Percentiles rank a stretch among this genome's conserved stretches.
phyloP scores from a whole-genome alignment of 2,888 invertebrate species.

The Operophtera brumata region DNA sequence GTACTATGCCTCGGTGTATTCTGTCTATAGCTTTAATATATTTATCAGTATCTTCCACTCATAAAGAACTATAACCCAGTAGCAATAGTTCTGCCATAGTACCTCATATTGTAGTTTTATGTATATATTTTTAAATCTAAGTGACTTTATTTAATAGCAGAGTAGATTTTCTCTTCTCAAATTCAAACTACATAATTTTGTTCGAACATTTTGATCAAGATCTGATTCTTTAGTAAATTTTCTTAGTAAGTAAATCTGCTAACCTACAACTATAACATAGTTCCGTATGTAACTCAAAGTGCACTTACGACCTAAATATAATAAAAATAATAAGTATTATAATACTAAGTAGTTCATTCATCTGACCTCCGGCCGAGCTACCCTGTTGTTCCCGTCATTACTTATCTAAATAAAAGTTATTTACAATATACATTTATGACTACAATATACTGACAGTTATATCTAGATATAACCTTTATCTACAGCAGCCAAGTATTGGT shows the following conservation, averaged over 20 bases:
- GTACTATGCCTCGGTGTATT: slow-evolving; percentile 61
- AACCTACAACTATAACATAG: slow-evolving; percentile 61
- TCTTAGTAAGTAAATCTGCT: slow-evolving; percentile 47
- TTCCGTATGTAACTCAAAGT: slow-evolving; percentile 74
- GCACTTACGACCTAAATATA: slow-evolving; percentile 72
- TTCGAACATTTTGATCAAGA: slow-evolving; percentile 28
- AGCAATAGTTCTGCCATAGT: slow-evolving; percentile 76
- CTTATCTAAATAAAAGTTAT: slow-evolving; percentile 75
- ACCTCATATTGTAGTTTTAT: slow-evolving; percentile 73
- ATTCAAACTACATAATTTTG: slow-evolving; percentile 4
- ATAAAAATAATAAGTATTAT: slow-evolving; percentile 71
- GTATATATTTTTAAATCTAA: slow-evolving; percentile 47
- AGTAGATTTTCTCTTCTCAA: slow-evolving; percentile 19
- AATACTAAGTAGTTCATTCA: slow-evolving; percentile 58
- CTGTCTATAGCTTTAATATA: slow-evolving; percentile 77
- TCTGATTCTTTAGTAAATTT: slow-evolving; percentile 22
- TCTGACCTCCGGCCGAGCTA: slow-evolving; percentile 61
- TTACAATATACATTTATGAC: slow-evolving; percentile 76
- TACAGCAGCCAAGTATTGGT: slow-evolving; percentile 46
- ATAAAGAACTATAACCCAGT: slow-evolving; percentile 59
- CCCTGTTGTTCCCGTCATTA: slow-evolving; percentile 65
- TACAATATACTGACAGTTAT: slow-evolving; percentile 72
- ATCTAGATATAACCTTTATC: slow-evolving; percentile 74
- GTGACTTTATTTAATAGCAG: slow-evolving; percentile 44
- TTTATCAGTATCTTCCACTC: slow-evolving; percentile 76